Conservation (phyloP, 2,888 invertebrate species). For the Agrilus cyanescens region DNA sequence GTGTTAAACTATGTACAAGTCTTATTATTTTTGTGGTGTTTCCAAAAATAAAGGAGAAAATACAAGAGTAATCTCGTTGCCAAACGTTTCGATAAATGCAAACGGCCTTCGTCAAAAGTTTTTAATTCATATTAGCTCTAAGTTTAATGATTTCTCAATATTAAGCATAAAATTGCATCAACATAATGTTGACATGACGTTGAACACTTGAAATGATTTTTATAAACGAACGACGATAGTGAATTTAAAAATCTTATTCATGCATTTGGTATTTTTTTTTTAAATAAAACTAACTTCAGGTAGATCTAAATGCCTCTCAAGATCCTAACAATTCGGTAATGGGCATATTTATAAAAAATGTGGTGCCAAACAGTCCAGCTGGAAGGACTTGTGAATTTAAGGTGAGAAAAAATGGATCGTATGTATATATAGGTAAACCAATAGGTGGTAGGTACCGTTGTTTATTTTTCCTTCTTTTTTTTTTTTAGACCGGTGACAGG, state of each 20-base stretch:
- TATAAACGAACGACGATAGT: too few relatives aligned
- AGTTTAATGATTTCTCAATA: neutral
- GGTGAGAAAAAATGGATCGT: constrained; percentile 38
- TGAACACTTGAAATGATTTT: too few relatives aligned
- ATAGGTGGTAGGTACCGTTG: too few relatives aligned
- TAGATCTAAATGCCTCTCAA: constrained; percentile 60
- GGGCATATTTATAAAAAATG: constrained; percentile 97
- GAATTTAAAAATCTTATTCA: too few relatives aligned
- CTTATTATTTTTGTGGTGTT: too few relatives aligned
- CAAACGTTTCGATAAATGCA: too few relatives aligned
- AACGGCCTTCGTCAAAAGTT: too few relatives aligned
- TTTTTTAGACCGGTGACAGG: constrained; percentile 67
- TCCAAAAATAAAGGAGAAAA: too few relatives aligned
- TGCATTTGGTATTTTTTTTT: constrained; percentile 8
- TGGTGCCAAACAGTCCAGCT: constrained; percentile 88
- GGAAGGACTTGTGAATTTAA: constrained; percentile 77
- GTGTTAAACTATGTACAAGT: too few relatives aligned
- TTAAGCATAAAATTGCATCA: neutral
- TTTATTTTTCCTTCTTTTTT: constrained; percentile 1
- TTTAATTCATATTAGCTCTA: neutral
- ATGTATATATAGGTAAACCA: neutral
- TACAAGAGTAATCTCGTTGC: too few relatives aligned
- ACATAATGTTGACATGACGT: too few relatives aligned
- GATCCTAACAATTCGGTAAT: constrained; percentile 50
- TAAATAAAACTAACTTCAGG: constrained; percentile 36